Percentiles rank a stretch among this genome's conserved stretches.
Conservation (phyloP, 1,140 invertebrate genomes). For the Planococcus citri region DNA sequence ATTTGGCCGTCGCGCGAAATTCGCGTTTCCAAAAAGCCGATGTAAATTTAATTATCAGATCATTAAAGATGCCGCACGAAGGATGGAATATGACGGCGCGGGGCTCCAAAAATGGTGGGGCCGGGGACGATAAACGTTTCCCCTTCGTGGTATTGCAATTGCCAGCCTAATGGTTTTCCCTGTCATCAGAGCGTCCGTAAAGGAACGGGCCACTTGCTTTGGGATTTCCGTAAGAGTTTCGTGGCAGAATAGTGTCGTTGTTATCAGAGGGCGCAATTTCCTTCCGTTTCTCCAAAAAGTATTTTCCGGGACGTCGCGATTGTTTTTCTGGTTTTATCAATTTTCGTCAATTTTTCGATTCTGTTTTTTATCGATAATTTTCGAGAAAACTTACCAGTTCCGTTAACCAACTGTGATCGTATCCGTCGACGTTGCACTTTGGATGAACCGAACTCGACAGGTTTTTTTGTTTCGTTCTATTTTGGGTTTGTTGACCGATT, state of each 20-base stretch:
- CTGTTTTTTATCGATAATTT: neutral
- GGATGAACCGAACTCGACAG: neutral
- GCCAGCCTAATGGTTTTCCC: constrained; percentile 16
- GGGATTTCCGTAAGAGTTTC: constrained; percentile 18
- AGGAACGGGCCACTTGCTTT: constrained; percentile 18
- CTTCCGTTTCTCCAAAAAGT: constrained; percentile 15
- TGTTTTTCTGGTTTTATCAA: constrained; percentile 9
- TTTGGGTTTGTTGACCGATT: too few species aligned
- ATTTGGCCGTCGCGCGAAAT: constrained; percentile 1
- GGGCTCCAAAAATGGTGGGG: neutral
- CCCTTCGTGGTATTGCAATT: constrained; percentile 18
- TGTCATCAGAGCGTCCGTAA: constrained; percentile 16
- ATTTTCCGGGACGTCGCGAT: constrained; percentile 14
- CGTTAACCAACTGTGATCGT: neutral
- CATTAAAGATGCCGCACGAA: constrained; percentile 1
- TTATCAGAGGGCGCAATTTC: constrained; percentile 20
- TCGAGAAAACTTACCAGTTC: neutral
- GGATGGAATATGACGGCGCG: neutral
- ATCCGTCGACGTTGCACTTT: neutral
- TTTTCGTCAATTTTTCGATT: neutral
- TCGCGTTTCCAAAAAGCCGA: constrained; percentile 5
- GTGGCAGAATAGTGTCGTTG: constrained; percentile 12
- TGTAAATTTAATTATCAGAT: constrained; percentile 4
- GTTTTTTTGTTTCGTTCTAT: neutral
- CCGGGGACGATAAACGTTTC: constrained; percentile 12